Conservation (phyloP, 1,140 invertebrate genomes). For the Ooceraea biroi region DNA sequence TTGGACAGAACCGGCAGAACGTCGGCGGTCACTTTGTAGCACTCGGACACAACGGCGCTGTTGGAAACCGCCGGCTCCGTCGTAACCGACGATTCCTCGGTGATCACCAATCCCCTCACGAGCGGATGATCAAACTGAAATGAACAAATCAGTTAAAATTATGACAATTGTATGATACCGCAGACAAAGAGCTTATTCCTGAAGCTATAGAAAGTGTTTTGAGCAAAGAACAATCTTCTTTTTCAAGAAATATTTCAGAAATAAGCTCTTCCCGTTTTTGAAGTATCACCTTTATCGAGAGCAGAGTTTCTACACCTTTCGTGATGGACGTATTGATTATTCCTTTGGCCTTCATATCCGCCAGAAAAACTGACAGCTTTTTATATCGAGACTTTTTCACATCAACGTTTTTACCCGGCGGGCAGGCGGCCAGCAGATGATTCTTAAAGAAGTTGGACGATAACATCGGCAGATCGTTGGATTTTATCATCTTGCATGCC, state of each 20-base stretch:
- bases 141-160: slow-evolving; percentile 87
- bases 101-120: slow-evolving; percentile 77
- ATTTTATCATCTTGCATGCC: slow-evolving; percentile 90
- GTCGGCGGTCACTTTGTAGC: slow-evolving; percentile 90
- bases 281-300: slow-evolving; percentile 86
- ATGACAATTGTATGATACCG: neutral
- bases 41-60: slow-evolving; percentile 88
- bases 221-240: neutral
- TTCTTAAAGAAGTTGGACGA: slow-evolving; percentile 93
- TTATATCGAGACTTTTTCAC: slow-evolving; percentile 96
- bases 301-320: slow-evolving; percentile 87
- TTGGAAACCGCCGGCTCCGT: slow-evolving; percentile 83
- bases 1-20: slow-evolving; percentile 89
- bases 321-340: slow-evolving; percentile 87
- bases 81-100: slow-evolving; percentile 70
- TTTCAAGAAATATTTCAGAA: slow-evolving; percentile 17
- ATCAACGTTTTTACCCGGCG: slow-evolving; percentile 89
- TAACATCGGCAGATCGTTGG: slow-evolving; percentile 89
- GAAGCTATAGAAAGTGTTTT: neutral
- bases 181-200: slow-evolving; percentile 7
- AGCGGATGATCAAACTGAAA: slow-evolving; percentile 82
- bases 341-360: slow-evolving; percentile 86
- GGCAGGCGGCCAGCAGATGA: slow-evolving; percentile 92
- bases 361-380: slow-evolving; percentile 94
- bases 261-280: neutral